phyloP scores from a whole-genome alignment of 2,797 vertebrate genomes.

The Diceros bicornis region DNA sequence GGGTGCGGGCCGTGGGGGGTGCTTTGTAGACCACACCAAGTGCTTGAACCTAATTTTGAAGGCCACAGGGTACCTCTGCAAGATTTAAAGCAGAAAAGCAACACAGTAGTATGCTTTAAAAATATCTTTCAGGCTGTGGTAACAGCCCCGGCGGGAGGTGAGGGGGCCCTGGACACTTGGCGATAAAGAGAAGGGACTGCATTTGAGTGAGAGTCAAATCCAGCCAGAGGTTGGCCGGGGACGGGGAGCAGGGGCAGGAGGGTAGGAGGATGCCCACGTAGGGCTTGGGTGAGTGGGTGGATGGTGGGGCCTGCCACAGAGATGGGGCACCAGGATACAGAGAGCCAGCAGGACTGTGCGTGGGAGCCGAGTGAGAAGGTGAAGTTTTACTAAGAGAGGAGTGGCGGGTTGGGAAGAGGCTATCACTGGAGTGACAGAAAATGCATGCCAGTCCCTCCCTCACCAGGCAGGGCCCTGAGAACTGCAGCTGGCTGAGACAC shows the following conservation, averaged over 20 bases:
- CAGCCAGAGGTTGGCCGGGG: rapidly evolving
- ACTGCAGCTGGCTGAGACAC: background rate
- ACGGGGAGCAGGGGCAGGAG: too few species aligned
- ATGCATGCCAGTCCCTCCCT: rapidly evolving
- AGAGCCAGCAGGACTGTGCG: rapidly evolving
- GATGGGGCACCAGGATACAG: background rate
- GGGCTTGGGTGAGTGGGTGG: background rate
- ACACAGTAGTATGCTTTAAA: background rate
- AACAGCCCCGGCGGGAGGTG: background rate
- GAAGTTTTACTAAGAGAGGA: background rate
- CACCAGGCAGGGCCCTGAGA: background rate
- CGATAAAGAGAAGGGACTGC: background rate
- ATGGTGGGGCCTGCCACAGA: background rate
- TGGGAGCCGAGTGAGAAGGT: background rate
- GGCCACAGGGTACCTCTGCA: background rate
- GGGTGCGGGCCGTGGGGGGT: rapidly evolving
- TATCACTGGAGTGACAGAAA: background rate
- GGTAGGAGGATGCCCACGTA: rapidly evolving
- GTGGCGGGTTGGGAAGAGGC: background rate
- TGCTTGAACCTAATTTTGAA: background rate
- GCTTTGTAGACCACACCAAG: background rate
- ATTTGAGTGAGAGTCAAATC: background rate
- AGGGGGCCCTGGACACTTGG: background rate
- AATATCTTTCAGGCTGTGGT: background rate
- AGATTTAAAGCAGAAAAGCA: background rate